Conservation (phyloP, 2,888 invertebrate species). For the Pammene fasciana region DNA sequence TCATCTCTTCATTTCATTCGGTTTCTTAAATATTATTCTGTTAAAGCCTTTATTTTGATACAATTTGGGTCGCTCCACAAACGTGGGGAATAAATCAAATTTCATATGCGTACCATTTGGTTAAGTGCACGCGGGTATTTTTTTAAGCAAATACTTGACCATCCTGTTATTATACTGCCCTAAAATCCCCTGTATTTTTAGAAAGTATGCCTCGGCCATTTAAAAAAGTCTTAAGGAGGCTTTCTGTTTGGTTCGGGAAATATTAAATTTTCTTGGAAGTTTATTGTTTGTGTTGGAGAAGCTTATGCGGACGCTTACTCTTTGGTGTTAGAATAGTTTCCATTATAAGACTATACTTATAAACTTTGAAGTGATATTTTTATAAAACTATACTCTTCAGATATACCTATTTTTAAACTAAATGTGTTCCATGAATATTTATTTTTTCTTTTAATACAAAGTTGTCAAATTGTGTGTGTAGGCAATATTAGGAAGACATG, state of each 20-base stretch:
- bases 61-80: neutral
- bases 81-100: slow-evolving; percentile 17
- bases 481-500: too few relatives aligned
- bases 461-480: too few relatives aligned
- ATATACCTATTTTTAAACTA: too few relatives aligned
- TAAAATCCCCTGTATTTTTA: neutral
- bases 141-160: neutral
- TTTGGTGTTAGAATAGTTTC: too few relatives aligned
- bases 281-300: neutral
- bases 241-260: slow-evolving; percentile 4
- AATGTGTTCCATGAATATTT: too few relatives aligned
- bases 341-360: too few relatives aligned
- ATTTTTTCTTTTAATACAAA: too few relatives aligned
- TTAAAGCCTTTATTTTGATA: slow-evolving; percentile 6
- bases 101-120: slow-evolving; percentile 14
- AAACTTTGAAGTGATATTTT: too few relatives aligned
- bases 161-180: slow-evolving; percentile 8
- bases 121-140: slow-evolving; percentile 9
- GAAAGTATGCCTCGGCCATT: neutral
- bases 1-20: neutral
- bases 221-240: slow-evolving; percentile 2
- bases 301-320: too few relatives aligned
- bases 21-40: neutral
- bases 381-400: too few relatives aligned
- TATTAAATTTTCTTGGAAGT: neutral